These are phyloP conservation scores for Psilopsiagon aymara DNA, from an alignment of 2,113 vertebrate genomes.

Conservation along the genomic window DNA sequence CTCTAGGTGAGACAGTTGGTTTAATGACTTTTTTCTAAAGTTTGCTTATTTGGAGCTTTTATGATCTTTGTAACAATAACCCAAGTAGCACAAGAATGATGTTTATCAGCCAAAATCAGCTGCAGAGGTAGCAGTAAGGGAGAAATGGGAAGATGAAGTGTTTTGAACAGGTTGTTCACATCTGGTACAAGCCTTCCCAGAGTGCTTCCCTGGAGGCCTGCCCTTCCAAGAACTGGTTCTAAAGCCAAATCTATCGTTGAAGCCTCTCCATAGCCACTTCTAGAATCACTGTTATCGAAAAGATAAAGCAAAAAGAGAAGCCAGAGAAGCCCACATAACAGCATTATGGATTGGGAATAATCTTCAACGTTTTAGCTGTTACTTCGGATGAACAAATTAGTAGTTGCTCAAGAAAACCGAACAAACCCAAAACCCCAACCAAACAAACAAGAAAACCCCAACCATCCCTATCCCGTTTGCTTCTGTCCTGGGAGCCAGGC, in stretches of 20 bases:
- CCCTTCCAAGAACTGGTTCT: neutral
- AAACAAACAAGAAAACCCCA: too few relatives aligned
- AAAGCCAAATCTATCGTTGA: accelerated
- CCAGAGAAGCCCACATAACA: neutral
- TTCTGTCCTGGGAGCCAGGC: neutral
- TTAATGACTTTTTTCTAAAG: neutral
- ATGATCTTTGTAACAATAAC: neutral
- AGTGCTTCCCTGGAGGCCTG: neutral
- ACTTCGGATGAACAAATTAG: neutral
- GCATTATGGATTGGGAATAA: neutral
- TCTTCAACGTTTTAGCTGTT: neutral
- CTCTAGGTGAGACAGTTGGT: neutral
- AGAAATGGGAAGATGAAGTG: neutral
- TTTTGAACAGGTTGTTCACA: neutral
- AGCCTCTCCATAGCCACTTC: neutral
- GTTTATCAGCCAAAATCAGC: neutral
- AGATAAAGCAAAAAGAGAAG: neutral
- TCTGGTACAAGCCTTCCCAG: neutral
- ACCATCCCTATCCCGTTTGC: neutral
- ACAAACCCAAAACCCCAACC: neutral
- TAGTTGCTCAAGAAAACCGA: accelerated
- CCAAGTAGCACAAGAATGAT: neutral
- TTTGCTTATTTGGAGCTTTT: neutral
- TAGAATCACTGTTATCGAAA: neutral
- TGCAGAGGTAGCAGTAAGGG: neutral